Percentiles rank a stretch among this genome's conserved stretches.
Conservation (phyloP, 2,113 vertebrate species). For the Leuciscus idus region DNA sequence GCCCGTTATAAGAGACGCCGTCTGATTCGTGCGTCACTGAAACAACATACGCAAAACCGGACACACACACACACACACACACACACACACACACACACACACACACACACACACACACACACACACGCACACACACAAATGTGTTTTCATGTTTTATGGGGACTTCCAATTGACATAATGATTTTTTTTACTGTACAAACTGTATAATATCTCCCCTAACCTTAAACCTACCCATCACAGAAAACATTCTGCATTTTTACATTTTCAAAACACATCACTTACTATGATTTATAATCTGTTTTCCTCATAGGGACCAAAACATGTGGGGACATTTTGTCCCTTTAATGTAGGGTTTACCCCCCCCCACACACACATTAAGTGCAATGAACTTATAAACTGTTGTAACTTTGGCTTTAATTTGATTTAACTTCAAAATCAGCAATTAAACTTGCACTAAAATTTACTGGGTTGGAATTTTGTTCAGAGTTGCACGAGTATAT, state of each 20-base stretch:
- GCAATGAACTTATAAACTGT: not conserved
- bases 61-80: not conserved
- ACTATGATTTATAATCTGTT: too few species aligned
- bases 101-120: conserved; percentile 12
- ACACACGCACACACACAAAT: conserved; percentile 6
- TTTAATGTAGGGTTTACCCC: not conserved
- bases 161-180: too few species aligned
- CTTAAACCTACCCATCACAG: too few species aligned
- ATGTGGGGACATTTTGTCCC: too few species aligned
- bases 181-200: too few species aligned
- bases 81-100: conserved; percentile 30
- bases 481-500: not conserved
- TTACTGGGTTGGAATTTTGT: not conserved
- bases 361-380: conserved; percentile 8
- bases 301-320: too few species aligned
- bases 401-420: not conserved
- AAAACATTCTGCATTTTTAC: too few species aligned
- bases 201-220: too few species aligned
- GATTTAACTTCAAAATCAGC: not conserved
- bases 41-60: conserved; percentile 58
- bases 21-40: conserved; percentile 75
- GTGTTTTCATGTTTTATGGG: too few species aligned
- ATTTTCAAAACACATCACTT: too few species aligned
- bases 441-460: not conserved
- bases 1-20: conserved; percentile 69